Conservation (phyloP, 2,888 invertebrate species). For the Microctonus brassicae region DNA sequence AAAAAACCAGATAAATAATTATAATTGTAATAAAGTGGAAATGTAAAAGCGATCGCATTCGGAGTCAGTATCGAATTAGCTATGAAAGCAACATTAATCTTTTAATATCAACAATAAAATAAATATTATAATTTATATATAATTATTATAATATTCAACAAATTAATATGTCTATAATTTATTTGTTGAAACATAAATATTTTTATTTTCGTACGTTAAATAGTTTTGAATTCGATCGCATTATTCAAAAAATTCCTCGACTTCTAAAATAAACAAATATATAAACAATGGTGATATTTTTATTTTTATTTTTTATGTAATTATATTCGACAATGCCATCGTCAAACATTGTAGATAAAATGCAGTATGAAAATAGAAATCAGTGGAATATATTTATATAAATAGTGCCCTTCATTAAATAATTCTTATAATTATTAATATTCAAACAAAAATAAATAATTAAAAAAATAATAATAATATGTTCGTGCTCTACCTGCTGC, state of each 20-base stretch:
- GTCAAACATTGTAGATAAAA: conserved; percentile 28
- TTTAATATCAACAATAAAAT: conserved; percentile 16
- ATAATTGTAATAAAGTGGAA: conserved; percentile 6
- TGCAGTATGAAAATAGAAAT: conserved; percentile 22
- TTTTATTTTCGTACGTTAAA: not conserved
- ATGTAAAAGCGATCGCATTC: conserved; percentile 38
- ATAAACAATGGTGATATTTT: not conserved
- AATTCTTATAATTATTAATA: not conserved
- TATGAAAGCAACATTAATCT: conserved; percentile 30
- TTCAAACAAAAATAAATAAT: not conserved
- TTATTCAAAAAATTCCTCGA: not conserved
- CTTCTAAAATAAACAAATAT: no score
- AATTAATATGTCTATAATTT: not conserved
- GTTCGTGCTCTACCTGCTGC: not conserved
- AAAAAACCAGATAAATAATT: conserved; percentile 1
- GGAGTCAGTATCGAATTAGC: conserved; percentile 46
- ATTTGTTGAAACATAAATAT: not conserved
- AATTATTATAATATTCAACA: no score
- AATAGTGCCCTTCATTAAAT: conserved; percentile 12
- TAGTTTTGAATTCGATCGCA: conserved; percentile 18
- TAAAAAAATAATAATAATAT: not conserved
- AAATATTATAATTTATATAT: not conserved
- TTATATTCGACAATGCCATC: conserved; percentile 26
- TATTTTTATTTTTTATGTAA: conserved; percentile 2
- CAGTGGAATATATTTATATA: not conserved